Percentiles rank a stretch among this genome's conserved stretches.
phyloP scores from a whole-genome alignment of 2,113 vertebrate genomes.

The Eulemur rufifrons region DNA sequence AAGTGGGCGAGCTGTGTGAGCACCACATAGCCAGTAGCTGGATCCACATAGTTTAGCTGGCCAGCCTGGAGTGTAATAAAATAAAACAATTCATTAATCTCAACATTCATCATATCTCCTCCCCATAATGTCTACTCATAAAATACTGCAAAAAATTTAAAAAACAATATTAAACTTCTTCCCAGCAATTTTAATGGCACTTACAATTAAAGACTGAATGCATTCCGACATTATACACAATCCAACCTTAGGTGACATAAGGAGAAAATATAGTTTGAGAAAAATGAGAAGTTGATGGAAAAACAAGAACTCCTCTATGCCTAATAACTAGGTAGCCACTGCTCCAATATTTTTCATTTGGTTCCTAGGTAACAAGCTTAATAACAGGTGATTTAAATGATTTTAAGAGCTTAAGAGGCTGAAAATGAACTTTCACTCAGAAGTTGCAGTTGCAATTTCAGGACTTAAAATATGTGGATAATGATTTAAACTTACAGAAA shows the following conservation, averaged over 20 bases:
- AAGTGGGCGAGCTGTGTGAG: conserved; percentile 87
- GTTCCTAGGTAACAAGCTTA: background rate
- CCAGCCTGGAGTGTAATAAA: conserved; percentile 84
- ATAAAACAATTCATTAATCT: conserved; percentile 18
- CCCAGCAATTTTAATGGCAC: conserved; percentile 32
- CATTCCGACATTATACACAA: background rate
- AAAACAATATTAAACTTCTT: conserved; percentile 28
- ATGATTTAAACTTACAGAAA: conserved; percentile 64
- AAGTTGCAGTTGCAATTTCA: conserved; percentile 62
- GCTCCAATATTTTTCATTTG: background rate
- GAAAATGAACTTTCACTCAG: conserved; percentile 51
- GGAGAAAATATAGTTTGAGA: conserved; percentile 56
- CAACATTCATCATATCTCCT: conserved; percentile 38
- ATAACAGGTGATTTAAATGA: conserved; percentile 16
- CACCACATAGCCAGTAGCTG: conserved; percentile 84
- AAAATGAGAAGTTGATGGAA: conserved; percentile 64
- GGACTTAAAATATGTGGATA: conserved; percentile 65
- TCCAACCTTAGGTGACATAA: conserved; percentile 8
- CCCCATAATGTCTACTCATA: background rate
- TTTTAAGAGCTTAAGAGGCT: conserved; percentile 50
- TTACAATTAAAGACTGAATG: background rate
- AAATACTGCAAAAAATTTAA: background rate
- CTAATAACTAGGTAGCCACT: background rate
- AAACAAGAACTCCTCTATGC: conserved; percentile 73
- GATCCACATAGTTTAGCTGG: conserved; percentile 87